Conservation (phyloP, 30 jellyfish, hydroid and myxozoan genomes). For the Mastigias papua region DNA sequence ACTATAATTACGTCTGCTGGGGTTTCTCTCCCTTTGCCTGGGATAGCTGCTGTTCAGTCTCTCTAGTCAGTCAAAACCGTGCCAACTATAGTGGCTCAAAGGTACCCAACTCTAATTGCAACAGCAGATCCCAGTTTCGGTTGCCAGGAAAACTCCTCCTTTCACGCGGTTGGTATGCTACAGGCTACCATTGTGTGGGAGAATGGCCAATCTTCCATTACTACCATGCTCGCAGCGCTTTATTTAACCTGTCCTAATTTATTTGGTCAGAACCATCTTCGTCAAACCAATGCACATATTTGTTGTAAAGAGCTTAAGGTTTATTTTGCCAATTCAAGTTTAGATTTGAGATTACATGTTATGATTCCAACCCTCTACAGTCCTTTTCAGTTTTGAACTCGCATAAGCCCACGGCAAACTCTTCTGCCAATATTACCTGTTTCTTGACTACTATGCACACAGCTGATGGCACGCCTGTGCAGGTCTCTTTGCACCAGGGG, state of each 20-base stretch:
- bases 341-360: constrained; percentile 42
- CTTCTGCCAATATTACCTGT: no score
- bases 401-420: no score
- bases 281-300: constrained; percentile 48
- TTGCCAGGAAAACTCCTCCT: constrained; percentile 45
- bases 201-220: constrained; percentile 34
- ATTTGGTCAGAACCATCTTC: constrained; percentile 66
- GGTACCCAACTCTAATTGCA: constrained; percentile 9
- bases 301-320: constrained; percentile 32
- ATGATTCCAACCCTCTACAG: constrained; percentile 43
- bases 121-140: constrained; percentile 69
- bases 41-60: constrained; percentile 63
- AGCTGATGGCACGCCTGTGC: no score
- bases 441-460: no score
- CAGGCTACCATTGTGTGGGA: constrained; percentile 56
- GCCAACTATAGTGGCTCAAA: constrained; percentile 24
- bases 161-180: constrained; percentile 56
- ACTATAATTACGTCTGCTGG: constrained; percentile 39
- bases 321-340: constrained; percentile 21
- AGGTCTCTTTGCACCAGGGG: no score
- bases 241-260: constrained; percentile 50
- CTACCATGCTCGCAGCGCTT: constrained; percentile 59
- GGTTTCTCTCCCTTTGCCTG: constrained; percentile 46
- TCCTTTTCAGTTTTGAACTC: no score
- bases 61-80: constrained; percentile 44